Conservation (phyloP, 2,888 invertebrate species). For the Pterobdella sp. region DNA sequence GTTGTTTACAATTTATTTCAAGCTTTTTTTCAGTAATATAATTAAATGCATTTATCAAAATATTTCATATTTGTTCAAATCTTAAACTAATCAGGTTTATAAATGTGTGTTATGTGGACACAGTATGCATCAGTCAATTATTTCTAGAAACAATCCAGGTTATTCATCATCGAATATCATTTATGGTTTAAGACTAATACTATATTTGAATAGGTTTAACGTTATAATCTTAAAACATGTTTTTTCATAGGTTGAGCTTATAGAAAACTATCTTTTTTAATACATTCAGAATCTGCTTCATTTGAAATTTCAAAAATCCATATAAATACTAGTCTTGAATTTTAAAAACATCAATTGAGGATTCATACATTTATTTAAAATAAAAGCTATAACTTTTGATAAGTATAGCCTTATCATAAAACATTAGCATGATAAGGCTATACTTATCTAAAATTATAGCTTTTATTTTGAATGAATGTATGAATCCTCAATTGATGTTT, state of each 20-base stretch:
- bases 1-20: background rate
- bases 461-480: no score
- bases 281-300: background rate
- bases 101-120: slow-evolving; percentile 17
- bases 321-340: no score
- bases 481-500: background rate
- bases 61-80: background rate
- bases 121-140: background rate
- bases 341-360: no score
- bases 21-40: background rate
- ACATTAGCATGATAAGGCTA: no score
- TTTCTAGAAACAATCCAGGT: background rate
- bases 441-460: no score
- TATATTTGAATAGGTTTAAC: background rate
- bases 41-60: background rate
- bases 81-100: slow-evolving; percentile 6
- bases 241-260: background rate
- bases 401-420: no score
- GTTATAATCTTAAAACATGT: background rate
- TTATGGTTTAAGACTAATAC: no score
- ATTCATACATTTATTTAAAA: no score
- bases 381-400: no score
- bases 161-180: no score
- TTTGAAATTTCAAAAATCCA: background rate
- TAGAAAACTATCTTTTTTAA: background rate